A percentile compares a stretch with the other conserved stretches of the same genome.
Evolutionary conservation across 2,888 invertebrate genomes (phyloP).

Genomic region (Leuctra nigra): DNA sequence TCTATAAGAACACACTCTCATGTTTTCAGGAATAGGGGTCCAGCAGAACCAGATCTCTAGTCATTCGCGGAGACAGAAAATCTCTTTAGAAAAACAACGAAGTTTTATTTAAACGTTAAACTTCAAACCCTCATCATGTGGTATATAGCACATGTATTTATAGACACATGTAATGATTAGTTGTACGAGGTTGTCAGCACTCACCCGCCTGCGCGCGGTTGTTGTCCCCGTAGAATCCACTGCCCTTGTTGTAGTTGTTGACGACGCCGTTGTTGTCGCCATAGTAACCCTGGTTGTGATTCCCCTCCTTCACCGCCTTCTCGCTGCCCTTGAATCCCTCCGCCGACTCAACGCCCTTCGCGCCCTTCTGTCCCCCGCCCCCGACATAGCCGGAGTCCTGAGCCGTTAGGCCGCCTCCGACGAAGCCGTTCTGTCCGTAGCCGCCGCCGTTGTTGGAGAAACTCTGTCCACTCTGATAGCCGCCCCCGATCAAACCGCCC

Average conservation of each 20-base stretch:
- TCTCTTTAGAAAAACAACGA: no score
- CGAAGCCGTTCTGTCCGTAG: background rate
- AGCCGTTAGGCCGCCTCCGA: background rate
- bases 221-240: conserved; percentile 5
- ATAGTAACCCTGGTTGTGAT: conserved; percentile 6
- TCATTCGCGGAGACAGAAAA: no score
- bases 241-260: conserved; percentile 8
- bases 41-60: no score
- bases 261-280: background rate
- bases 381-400: background rate
- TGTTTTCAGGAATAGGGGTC: no score
- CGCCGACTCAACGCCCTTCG: background rate
- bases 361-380: conserved; percentile 7
- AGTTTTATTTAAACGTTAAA: no score
- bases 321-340: conserved; percentile 12
- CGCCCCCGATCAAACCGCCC: background rate
- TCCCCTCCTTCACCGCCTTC: background rate
- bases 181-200: no score
- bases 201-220: conserved; percentile 14
- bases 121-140: no score
- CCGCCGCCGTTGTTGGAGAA: background rate
- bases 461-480: conserved; percentile 1
- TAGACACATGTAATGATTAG: no score
- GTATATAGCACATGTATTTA: no score
- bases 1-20: no score